A percentile compares a stretch with the other conserved stretches of the same genome.
Conservation (phyloP, 2,113 vertebrate genomes). For the Amazona guildingii region DNA sequence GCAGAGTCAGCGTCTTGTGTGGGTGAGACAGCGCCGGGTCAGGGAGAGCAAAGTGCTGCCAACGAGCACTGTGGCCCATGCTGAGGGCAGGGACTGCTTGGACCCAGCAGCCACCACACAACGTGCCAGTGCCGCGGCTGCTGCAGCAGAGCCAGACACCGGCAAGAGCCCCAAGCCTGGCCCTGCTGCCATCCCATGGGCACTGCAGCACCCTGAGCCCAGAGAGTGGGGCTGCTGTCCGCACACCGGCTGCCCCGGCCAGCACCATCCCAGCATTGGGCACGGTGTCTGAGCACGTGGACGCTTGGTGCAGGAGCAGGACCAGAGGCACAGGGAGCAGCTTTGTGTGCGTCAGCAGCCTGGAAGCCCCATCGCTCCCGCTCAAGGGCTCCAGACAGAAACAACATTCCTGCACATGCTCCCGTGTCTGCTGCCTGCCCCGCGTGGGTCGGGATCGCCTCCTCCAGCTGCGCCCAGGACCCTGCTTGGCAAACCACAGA, state of each 20-base stretch:
- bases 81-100: neutral
- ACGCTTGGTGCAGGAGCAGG: accelerated
- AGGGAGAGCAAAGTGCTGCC: accelerated
- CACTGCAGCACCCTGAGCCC: neutral
- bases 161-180: accelerated
- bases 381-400: constrained; percentile 49
- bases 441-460: neutral
- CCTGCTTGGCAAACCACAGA: neutral
- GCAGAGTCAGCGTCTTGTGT: constrained; percentile 36
- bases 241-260: accelerated
- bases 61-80: accelerated
- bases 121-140: accelerated
- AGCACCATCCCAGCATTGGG: accelerated
- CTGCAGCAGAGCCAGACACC: accelerated
- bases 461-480: constrained; percentile 45
- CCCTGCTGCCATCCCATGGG: neutral
- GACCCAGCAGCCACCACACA: no score
- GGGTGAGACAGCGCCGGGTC: neutral
- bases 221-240: neutral
- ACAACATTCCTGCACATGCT: constrained; percentile 57
- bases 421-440: neutral
- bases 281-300: accelerated
- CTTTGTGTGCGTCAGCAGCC: neutral
- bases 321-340: neutral
- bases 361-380: neutral